Conservation (phyloP, 2,888 invertebrate genomes). For the Bellardia pandia region DNA sequence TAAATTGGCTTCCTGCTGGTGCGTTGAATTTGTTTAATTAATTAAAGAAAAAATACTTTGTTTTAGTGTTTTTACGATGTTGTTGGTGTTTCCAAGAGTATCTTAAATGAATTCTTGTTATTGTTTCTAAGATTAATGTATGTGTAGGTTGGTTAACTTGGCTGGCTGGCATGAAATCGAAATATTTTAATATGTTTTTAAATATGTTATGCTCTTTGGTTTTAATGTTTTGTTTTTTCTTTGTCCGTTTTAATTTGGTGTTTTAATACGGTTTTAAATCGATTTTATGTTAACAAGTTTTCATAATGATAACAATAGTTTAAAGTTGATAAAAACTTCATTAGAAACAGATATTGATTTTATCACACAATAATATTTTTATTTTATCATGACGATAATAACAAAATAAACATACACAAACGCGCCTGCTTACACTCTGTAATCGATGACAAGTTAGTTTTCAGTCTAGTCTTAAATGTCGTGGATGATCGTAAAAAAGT, state of each 20-base stretch:
- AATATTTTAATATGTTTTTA: conserved; percentile 68
- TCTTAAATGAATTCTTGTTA: conserved; percentile 32
- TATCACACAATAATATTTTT: conserved; percentile 54
- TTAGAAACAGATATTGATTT: conserved; percentile 62
- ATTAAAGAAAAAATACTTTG: conserved; percentile 66
- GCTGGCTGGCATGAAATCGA: conserved; percentile 40
- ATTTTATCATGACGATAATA: conserved; percentile 7
- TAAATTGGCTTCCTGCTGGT: conserved; percentile 71
- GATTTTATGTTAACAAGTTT: conserved; percentile 66
- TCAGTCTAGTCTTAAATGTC: not conserved
- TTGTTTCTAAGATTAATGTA: conserved; percentile 11
- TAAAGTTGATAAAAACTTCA: conserved; percentile 55
- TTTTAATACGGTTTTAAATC: conserved; percentile 65
- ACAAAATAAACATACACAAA: not conserved
- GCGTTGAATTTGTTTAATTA: conserved; percentile 72
- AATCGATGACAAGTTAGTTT: not conserved
- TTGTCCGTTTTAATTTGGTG: conserved; percentile 60
- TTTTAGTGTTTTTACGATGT: conserved; percentile 39
- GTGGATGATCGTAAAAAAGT: not conserved
- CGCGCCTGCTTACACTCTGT: not conserved
- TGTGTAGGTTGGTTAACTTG: conserved; percentile 49
- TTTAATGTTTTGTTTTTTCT: conserved; percentile 15
- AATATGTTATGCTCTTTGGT: conserved; percentile 48
- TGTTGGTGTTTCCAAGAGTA: conserved; percentile 19
- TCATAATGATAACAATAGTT: conserved; percentile 57